Evolutionary conservation across 2,888 invertebrate genomes (phyloP).

Genomic region (Melangyna quadrimaculata): DNA sequence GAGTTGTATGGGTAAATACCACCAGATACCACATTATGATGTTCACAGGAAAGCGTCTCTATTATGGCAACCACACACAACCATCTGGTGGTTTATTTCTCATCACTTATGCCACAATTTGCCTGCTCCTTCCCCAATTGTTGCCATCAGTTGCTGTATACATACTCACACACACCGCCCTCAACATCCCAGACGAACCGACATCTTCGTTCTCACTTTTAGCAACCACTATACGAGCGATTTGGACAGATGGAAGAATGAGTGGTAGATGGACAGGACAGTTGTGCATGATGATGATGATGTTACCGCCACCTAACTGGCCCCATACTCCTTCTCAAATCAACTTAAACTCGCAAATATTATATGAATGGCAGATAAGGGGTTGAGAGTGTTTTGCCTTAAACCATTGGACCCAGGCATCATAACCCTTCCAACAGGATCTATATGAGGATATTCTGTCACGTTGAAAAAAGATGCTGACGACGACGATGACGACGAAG

Average conservation of each 20-base stretch:
- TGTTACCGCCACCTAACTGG: slow-evolving; percentile 9
- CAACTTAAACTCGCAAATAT: slow-evolving; percentile 60
- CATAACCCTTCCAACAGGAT: slow-evolving; percentile 4
- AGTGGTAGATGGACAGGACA: slow-evolving; percentile 60
- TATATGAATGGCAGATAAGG: slow-evolving; percentile 38
- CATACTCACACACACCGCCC: background rate
- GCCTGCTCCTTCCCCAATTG: slow-evolving; percentile 14
- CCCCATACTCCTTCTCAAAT: slow-evolving; percentile 32
- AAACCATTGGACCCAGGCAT: background rate
- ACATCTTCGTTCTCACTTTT: slow-evolving; percentile 32
- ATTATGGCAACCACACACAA: slow-evolving; percentile 58
- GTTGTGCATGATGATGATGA: slow-evolving; percentile 48
- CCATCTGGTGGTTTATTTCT: slow-evolving; percentile 68
- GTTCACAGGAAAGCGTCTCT: slow-evolving; percentile 63
- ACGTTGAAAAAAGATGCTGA: slow-evolving; percentile 18
- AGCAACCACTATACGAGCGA: slow-evolving; percentile 53
- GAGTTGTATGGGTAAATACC: slow-evolving; percentile 62
- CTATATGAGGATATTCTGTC: background rate
- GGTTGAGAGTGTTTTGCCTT: slow-evolving; percentile 4
- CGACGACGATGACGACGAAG: background rate
- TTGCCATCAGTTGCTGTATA: background rate
- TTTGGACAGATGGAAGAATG: slow-evolving; percentile 33
- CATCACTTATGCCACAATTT: slow-evolving; percentile 67
- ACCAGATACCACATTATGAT: slow-evolving; percentile 69
- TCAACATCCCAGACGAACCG: background rate